These are phyloP conservation scores for Drosophila subobscura DNA, from an alignment of 1,140 invertebrate genomes.

Conservation along the genomic window DNA sequence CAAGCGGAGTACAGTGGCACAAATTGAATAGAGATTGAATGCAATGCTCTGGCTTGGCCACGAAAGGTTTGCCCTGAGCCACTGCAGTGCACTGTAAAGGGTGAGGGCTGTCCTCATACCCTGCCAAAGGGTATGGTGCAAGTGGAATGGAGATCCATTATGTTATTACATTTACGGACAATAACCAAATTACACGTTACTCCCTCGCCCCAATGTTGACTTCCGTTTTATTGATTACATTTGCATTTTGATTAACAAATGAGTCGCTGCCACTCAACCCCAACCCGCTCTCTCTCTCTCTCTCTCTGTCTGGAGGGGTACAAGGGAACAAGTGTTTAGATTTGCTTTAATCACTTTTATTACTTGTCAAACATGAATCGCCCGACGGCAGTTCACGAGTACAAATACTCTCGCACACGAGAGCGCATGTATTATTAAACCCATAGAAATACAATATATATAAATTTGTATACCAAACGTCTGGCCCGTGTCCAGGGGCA, in stretches of 20 bases:
- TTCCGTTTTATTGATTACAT: slow-evolving; percentile 77
- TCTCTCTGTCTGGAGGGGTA: too few relatives aligned
- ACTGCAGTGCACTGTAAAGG: neutral
- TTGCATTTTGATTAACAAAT: slow-evolving; percentile 74
- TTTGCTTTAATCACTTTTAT: slow-evolving; percentile 79
- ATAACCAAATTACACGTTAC: slow-evolving; percentile 55
- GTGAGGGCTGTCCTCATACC: neutral
- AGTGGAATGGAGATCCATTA: slow-evolving; percentile 28
- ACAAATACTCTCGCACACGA: slow-evolving; percentile 6
- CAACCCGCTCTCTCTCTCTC: too few relatives aligned
- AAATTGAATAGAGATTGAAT: neutral
- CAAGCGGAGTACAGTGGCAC: slow-evolving; percentile 9
- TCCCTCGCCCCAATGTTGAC: slow-evolving; percentile 5
- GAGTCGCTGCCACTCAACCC: slow-evolving; percentile 16
- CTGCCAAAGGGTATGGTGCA: too few relatives aligned
- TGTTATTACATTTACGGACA: slow-evolving; percentile 68
- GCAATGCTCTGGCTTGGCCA: too few relatives aligned
- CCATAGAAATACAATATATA: slow-evolving; percentile 9
- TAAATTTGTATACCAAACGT: neutral
- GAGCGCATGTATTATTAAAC: slow-evolving; percentile 4
- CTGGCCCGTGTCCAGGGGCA: neutral
- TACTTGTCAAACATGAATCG: slow-evolving; percentile 75
- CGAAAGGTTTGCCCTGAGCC: too few relatives aligned
- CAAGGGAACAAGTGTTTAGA: slow-evolving; percentile 60
- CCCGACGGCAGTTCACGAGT: slow-evolving; percentile 40